These are phyloP conservation scores for Clitarchus hookeri DNA, from an alignment of 2,888 invertebrate species.

Conservation along the genomic window DNA sequence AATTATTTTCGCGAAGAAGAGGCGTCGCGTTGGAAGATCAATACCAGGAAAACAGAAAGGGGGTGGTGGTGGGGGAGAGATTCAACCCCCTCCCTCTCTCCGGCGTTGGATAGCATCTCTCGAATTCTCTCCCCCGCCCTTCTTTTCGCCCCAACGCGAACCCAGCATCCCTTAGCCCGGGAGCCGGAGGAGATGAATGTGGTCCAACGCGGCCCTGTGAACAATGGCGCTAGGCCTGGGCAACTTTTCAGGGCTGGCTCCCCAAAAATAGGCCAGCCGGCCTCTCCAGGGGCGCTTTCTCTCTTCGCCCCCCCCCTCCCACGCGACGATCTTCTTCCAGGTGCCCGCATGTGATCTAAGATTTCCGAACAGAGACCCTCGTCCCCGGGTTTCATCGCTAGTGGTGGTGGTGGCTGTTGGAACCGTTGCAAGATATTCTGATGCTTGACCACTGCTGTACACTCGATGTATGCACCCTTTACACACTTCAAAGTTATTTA, in stretches of 20 bases:
- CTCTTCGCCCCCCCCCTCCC: background rate
- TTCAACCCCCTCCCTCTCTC: background rate
- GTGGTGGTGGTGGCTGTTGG: background rate
- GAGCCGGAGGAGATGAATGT: background rate
- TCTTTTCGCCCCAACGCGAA: background rate
- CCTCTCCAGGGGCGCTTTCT: background rate
- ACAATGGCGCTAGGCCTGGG: background rate
- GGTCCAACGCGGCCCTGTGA: background rate
- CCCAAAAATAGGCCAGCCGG: background rate
- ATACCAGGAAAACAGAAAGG: background rate
- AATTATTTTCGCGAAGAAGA: conserved; percentile 23
- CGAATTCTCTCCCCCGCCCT: background rate
- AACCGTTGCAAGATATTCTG: background rate
- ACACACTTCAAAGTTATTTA: no score
- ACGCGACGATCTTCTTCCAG: no score
- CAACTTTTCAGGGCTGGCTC: background rate
- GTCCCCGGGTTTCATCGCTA: background rate
- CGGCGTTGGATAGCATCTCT: background rate
- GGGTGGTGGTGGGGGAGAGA: background rate
- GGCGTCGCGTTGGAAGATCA: background rate
- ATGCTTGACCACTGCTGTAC: no score
- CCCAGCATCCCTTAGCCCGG: background rate
- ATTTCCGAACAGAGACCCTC: background rate
- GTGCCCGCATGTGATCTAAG: background rate
- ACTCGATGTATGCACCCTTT: no score